Evolutionary conservation across 2,113 vertebrate species (phyloP), one percentile per base, ranked within the genome.

Genomic region (Zosterops pallidus): DNA sequence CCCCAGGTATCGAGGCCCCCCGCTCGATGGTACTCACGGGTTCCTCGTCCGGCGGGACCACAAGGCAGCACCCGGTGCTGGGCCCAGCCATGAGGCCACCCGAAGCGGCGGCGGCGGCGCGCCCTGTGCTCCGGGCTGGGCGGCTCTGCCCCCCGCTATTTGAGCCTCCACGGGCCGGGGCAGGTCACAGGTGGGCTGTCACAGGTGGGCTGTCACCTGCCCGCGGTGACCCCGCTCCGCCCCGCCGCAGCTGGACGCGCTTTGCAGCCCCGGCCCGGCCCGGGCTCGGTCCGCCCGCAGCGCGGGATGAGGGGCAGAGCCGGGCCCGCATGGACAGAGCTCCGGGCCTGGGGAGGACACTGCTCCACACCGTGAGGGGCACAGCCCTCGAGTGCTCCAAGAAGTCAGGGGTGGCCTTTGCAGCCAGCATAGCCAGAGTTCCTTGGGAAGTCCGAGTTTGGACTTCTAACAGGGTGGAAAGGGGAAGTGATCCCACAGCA

Each of bases 121-220:
- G 37, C 18, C 2, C 13, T 4, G 4, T 0, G 3, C 37, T 11
- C 3, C 14, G 6, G 4, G 17, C 2, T 1, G 14, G 7, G 5
- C 1, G 5, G 33, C 2, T 28, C 31, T 18, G 10, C 5, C 14
- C 37, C 28, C 41, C 33, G 4, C 2, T 28, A 33, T 83, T 94
- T 92, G 80, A 71, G 2, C 6, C 56, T 64, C 4, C 14, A 18
- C 50, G 14, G 50, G 14, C 62, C 59, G 31, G 75, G 37, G 35
- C n/a, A 33, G 53, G 56, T 19, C 71, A 26, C 86, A 67, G 17
- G 18, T 18, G 55, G 46, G 52, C 25, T 23, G 78, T 59, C 82
- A 5, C 49, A 12, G 49, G 35, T 7, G 37, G 15, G 18, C 9
- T 74, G 52, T 72, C 68, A 26, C 57, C 64, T 29, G 64, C 23